A percentile compares a stretch with the other conserved stretches of the same genome.
Evolutionary conservation across 2,113 vertebrate genomes (phyloP).

Genomic region (Alexandromys fortis): DNA sequence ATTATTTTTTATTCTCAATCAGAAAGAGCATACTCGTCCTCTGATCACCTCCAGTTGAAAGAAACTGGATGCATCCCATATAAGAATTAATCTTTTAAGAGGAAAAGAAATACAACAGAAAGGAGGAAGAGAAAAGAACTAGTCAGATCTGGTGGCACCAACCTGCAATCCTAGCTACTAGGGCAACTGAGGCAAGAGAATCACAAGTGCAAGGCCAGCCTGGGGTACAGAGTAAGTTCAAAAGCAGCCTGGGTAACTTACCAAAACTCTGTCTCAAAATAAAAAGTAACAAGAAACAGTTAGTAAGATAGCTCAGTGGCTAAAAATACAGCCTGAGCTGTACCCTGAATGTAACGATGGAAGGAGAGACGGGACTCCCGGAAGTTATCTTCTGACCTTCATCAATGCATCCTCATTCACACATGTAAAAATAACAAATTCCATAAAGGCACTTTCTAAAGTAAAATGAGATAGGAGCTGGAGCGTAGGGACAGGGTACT

Average conservation of each 20-base stretch:
- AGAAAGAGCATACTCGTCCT: neutral
- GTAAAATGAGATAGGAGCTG: neutral
- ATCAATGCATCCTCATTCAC: accelerated
- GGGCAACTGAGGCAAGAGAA: too few species aligned
- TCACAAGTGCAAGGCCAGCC: neutral
- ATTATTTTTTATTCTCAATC: neutral
- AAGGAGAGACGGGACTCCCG: neutral
- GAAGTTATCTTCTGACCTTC: neutral
- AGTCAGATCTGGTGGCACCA: neutral
- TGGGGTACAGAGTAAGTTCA: neutral
- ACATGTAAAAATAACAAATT: neutral
- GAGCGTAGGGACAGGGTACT: neutral
- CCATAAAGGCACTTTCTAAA: neutral
- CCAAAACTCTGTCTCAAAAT: neutral
- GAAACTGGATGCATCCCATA: neutral
- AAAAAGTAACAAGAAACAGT: neutral
- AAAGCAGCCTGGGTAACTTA: neutral
- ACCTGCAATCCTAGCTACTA: neutral
- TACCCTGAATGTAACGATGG: too few species aligned
- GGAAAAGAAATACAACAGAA: neutral
- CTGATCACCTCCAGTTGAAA: neutral
- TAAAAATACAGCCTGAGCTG: neutral
- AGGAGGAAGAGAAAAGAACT: neutral
- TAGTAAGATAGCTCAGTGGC: neutral
- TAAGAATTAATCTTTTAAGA: neutral